These are phyloP conservation scores for Macrophya alboannulata DNA, from an alignment of 2,888 invertebrate species.

Conservation along the genomic window DNA sequence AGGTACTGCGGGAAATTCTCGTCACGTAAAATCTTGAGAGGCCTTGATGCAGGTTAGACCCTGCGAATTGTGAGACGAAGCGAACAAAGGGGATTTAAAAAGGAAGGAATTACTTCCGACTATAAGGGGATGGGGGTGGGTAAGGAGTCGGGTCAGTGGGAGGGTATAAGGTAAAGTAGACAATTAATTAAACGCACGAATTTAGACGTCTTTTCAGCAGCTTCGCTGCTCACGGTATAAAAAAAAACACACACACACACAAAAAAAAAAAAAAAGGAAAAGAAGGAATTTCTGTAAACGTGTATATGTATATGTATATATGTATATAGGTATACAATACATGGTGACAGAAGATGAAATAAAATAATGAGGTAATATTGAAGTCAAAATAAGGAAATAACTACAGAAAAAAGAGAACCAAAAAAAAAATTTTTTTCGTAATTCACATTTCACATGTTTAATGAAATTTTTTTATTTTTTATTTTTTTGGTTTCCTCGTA, in stretches of 20 bases:
- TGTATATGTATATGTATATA: no score
- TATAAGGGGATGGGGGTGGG: neutral
- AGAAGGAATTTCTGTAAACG: neutral
- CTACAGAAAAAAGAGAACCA: no score
- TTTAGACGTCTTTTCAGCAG: conserved; percentile 16
- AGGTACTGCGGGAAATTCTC: neutral
- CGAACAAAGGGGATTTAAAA: conserved; percentile 34
- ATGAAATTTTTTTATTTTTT: no score
- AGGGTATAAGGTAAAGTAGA: neutral
- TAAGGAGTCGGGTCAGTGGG: neutral
- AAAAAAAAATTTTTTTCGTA: no score
- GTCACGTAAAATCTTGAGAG: conserved; percentile 30
- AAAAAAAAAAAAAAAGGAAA: neutral
- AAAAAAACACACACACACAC: neutral
- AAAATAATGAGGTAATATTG: no score
- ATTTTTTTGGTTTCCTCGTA: no score
- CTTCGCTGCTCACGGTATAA: neutral
- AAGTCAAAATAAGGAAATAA: no score
- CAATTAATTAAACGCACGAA: conserved; percentile 28
- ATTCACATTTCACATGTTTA: no score
- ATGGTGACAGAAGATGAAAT: no score
- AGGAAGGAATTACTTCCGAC: conserved; percentile 7
- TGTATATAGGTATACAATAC: no score
- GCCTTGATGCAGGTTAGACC: conserved; percentile 11
- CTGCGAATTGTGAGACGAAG: neutral